These are phyloP conservation scores for Dendrocopos noguchii DNA, from an alignment of 2,113 vertebrate species.

Conservation along the genomic window DNA sequence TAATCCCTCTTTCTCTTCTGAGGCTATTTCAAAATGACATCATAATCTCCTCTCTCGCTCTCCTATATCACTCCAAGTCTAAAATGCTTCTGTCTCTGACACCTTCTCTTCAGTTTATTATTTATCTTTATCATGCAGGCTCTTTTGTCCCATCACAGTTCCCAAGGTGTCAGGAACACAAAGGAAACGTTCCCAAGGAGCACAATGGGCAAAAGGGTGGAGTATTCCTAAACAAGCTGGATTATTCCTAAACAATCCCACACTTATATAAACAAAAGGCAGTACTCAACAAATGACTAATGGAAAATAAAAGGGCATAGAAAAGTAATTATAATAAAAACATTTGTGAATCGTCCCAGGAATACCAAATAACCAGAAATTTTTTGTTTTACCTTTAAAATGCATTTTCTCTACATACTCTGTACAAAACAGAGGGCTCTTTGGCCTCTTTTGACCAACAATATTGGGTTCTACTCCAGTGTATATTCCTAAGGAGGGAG, in stretches of 20 bases:
- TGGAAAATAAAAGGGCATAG: background rate
- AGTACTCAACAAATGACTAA: background rate
- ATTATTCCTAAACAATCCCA: conserved; percentile 17
- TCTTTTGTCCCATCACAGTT: background rate
- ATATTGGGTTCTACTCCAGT: background rate
- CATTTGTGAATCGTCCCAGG: background rate
- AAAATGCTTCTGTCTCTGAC: background rate
- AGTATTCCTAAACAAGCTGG: background rate
- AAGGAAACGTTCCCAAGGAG: background rate
- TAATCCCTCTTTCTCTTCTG: background rate
- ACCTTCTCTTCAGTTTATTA: background rate
- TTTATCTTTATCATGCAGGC: background rate
- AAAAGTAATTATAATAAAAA: background rate
- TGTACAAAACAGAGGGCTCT: background rate
- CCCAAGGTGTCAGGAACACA: background rate
- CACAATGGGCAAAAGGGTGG: background rate
- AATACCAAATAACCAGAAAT: background rate
- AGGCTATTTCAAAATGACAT: background rate
- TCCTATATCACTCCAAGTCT: background rate
- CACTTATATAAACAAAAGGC: conserved; percentile 3
- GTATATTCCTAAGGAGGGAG: background rate
- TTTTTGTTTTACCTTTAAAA: background rate
- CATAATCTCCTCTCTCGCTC: background rate
- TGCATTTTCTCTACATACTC: background rate
- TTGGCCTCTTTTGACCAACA: background rate